These are phyloP conservation scores for Brachionus koreanus DNA, from an alignment of 1,140 invertebrate genomes.

Conservation along the genomic window DNA sequence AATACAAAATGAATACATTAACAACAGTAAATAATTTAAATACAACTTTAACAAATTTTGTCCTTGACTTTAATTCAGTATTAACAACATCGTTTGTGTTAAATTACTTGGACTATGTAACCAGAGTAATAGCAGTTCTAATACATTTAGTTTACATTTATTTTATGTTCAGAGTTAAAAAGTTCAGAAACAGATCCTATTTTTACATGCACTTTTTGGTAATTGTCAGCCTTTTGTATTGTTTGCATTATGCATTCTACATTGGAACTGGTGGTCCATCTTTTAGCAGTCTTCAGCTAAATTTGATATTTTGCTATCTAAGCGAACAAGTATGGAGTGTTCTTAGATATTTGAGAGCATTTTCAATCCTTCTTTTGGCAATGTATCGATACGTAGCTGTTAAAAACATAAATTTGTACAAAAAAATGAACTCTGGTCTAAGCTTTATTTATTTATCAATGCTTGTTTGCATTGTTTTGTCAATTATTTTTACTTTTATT, in stretches of 20 bases:
- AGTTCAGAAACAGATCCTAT: not conserved
- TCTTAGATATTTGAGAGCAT: not conserved
- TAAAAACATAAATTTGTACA: slow-evolving; percentile 1
- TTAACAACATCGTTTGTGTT: not conserved
- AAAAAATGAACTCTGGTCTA: not conserved
- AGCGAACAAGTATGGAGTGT: slow-evolving; percentile 3
- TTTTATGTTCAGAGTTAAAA: not conserved
- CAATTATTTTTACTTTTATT: not conserved
- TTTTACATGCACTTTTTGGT: slow-evolving; percentile 1
- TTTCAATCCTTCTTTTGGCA: slow-evolving; percentile 1
- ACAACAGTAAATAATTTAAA: no score
- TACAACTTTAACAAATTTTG: not conserved
- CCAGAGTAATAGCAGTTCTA: not conserved
- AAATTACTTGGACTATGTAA: not conserved
- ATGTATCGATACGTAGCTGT: slow-evolving; percentile 31
- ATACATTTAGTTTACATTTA: not conserved
- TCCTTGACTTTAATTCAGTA: not conserved
- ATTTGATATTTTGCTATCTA: not conserved
- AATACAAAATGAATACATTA: no score
- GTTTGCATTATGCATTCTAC: not conserved
- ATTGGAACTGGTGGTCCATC: not conserved
- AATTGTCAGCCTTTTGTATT: not conserved
- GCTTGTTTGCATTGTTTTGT: not conserved
- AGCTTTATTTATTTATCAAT: not conserved
- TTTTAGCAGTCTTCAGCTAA: not conserved